Percentiles rank a stretch among this genome's conserved stretches.
Conservation (phyloP, 2,113 vertebrate species). For the Amia ocellicauda region DNA sequence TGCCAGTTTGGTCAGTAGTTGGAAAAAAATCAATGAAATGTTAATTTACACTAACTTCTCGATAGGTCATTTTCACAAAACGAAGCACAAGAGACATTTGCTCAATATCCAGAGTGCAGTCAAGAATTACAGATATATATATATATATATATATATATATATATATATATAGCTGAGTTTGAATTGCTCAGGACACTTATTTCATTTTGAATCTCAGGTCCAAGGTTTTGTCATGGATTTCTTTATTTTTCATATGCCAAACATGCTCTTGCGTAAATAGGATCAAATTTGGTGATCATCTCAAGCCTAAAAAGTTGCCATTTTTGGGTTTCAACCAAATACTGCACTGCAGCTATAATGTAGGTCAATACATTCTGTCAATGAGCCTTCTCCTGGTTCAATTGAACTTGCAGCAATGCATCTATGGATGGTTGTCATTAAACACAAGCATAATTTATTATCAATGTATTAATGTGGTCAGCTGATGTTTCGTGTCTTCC, state of each 20-base stretch:
- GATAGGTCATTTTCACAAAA: too few relatives aligned
- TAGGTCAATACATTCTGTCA: not conserved
- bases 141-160: too few relatives aligned
- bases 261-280: not conserved
- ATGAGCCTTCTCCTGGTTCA: not conserved
- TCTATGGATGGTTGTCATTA: not conserved
- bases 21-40: conserved; percentile 7
- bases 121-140: too few relatives aligned
- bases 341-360: not conserved
- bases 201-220: not conserved
- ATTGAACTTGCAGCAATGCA: not conserved
- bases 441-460: not conserved
- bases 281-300: not conserved
- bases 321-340: not conserved
- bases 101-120: too few relatives aligned
- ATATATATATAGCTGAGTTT: too few relatives aligned
- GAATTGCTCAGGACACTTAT: too few relatives aligned
- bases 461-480: not conserved
- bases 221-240: not conserved
- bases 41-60: too few relatives aligned
- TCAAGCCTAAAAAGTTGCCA: not conserved
- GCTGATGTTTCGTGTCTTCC: not conserved
- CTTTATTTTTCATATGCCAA: not conserved
- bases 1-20: not conserved
- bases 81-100: too few relatives aligned